A percentile compares a stretch with the other conserved stretches of the same genome.
phyloP scores from a whole-genome alignment of 2,113 vertebrate genomes.

The Channa maculata region DNA sequence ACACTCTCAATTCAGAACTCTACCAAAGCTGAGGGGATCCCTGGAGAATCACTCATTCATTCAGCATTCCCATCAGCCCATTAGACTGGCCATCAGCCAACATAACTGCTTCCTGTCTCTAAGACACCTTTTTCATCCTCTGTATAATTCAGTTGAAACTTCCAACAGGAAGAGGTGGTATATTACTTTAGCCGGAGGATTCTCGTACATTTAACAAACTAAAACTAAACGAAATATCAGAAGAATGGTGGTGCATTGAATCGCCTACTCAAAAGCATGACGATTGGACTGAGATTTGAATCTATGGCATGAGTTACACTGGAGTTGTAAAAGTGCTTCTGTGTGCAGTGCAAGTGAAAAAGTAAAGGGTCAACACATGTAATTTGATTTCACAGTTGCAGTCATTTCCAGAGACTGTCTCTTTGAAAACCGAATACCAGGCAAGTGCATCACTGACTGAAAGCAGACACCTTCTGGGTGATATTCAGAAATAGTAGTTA shows the following conservation, averaged over 20 bases:
- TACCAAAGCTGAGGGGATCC: conserved; percentile 68
- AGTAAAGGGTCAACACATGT: conserved; percentile 67
- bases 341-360: conserved; percentile 50
- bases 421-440: conserved; percentile 36
- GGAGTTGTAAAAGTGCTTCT: conserved; percentile 51
- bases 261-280: conserved; percentile 45
- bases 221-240: conserved; percentile 52
- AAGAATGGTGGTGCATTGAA: conserved; percentile 59
- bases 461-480: conserved; percentile 30
- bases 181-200: conserved; percentile 65
- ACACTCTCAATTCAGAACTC: conserved; percentile 78
- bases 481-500: conserved; percentile 3
- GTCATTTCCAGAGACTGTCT: conserved; percentile 63
- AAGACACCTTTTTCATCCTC: conserved; percentile 75
- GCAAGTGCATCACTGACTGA: conserved; percentile 30
- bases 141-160: conserved; percentile 78
- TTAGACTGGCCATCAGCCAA: conserved; percentile 81
- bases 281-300: conserved; percentile 56
- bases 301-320: conserved; percentile 25
- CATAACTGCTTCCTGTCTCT: conserved; percentile 78
- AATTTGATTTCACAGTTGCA: conserved; percentile 76
- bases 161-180: conserved; percentile 50
- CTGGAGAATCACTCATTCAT: conserved; percentile 76
- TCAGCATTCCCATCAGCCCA: conserved; percentile 79
- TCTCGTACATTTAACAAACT: conserved; percentile 64